Evolutionary conservation across 2,888 invertebrate genomes (phyloP), one percentile per base, ranked within the genome.

Genomic region (Drosophila leonis): DNA sequence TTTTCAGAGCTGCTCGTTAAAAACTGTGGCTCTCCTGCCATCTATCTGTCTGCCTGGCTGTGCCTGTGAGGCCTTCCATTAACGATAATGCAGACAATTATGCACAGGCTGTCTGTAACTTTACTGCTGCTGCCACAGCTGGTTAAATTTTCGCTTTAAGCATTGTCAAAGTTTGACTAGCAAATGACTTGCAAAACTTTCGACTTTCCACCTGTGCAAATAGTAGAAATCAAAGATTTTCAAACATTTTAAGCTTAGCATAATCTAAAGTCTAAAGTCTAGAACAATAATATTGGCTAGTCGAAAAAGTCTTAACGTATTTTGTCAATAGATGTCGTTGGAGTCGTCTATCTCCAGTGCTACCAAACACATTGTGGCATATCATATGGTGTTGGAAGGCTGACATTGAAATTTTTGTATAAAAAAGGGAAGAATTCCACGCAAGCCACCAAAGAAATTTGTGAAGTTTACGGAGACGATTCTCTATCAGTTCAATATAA

Each of bases 11-110:
- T 35, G 56, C 75, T 66, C 55, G 46, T 63, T 69, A 59, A 65
- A 67, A 65, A n/a, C 39, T 48, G 39, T 56, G 15, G 0, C 15
- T 24, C 24, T 20, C 20, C 37, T 5, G 2, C 39, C 54, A 8
- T 8, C 15, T 24, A 7, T 20, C 24, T 37, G 5, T 15, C 1
- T 46, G 10, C 3, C 15, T 29, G 12, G 20, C n/a, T 6, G n/a
- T 46, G 20, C 20, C 42, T n/a, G n/a, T n/a, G n/a, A n/a, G 46
- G 44, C 46, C 55, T 65, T 52, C 60, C 44, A 63, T 55, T 61
- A 62, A 57, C 39, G 48, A 33, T 69, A 65, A 71, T 57, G 65
- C 46, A 52, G 18, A 72, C 72, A 72, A 65, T 65, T 61, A 72
- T 61, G 48, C 49, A 44, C 18, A 61, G 24, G 10, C 31, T 48